Evolutionary conservation across 2,113 vertebrate species (phyloP), one percentile per base, ranked within the genome.

Genomic region (Paraplagusia blochii): DNA sequence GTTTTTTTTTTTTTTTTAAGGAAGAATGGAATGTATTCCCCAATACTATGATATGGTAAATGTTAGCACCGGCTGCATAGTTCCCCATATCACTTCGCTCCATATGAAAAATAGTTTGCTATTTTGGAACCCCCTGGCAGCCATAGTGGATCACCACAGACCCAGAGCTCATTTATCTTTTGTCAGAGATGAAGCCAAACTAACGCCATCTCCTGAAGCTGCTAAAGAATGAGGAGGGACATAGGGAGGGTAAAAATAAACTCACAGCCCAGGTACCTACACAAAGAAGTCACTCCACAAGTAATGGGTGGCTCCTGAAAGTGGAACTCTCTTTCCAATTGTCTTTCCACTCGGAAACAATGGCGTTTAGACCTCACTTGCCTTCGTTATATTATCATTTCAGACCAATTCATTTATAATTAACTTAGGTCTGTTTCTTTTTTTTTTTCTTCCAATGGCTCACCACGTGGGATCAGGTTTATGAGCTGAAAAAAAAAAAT

Each of bases 81-180:
- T 90, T 92, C 92, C 93, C 93, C 91, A 86, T 90, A 93, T 95
- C 94, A 94, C 93, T 92, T 93, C 90, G 93, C 92, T 92, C 88
- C 92, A 92, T 93, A 94, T 97, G 96, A 98, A 98, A 96, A 98
- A 98, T 97, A 95, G 95, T 97, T 95, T 97, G 94, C 94, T 98
- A 98, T 98, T 97, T 98, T 96, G 92, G 95, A 97, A 96, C 91
- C 94, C 94, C 93, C 94, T 95, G 93, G 94, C 95, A 97, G 94
- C 93, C 92, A 92, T 88, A 93, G 92, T 92, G 91, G 94, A 94
- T 93, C 91, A 92, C 95, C 89, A 81, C 93, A 93, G 95, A 94
- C 94, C 93, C 94, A 91, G 79, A 94, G 94, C 95, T 96, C 95
- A 93, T 98, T 97, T 97, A 95, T 97, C 96, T 97, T 97, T 93